Percentiles rank a stretch among this genome's conserved stretches.
Evolutionary conservation across 1,140 invertebrate genomes (phyloP).

Genomic region (Heliconius hewitsoni): DNA sequence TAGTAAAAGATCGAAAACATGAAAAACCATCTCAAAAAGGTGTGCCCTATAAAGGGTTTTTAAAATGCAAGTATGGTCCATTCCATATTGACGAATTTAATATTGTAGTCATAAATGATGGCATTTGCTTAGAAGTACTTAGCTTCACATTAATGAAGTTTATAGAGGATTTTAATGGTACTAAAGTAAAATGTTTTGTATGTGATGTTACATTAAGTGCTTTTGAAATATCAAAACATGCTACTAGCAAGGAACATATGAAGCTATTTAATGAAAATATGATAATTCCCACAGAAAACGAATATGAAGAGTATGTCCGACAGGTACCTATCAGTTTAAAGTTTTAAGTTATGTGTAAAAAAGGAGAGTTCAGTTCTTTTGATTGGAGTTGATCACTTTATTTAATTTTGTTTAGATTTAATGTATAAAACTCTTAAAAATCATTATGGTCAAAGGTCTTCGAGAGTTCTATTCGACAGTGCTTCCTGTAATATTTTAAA

Average conservation of each 20-base stretch:
- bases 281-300: slow-evolving; percentile 23
- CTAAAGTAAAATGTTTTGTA: slow-evolving; percentile 46
- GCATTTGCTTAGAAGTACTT: slow-evolving; percentile 33
- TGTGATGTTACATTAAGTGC: slow-evolving; percentile 44
- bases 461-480: no score
- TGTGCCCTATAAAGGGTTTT: slow-evolving; percentile 29
- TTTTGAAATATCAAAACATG: slow-evolving; percentile 41
- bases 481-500: no score
- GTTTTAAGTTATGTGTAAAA: not conserved
- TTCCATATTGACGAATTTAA: slow-evolving; percentile 4
- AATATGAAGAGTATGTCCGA: slow-evolving; percentile 51
- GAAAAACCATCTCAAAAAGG: slow-evolving; percentile 13
- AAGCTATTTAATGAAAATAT: slow-evolving; percentile 37
- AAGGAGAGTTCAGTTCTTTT: not conserved
- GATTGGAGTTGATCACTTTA: no score
- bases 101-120: slow-evolving; percentile 20
- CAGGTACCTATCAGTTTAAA: slow-evolving; percentile 45
- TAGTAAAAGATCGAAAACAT: slow-evolving; percentile 31
- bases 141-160: slow-evolving; percentile 42
- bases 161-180: not conserved
- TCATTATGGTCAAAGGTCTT: no score
- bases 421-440: no score
- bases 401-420: no score
- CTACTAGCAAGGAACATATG: slow-evolving; percentile 43
- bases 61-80: slow-evolving; percentile 23